phyloP scores from a whole-genome alignment of 1,140 invertebrate genomes.

The Semibalanus balanoides region DNA sequence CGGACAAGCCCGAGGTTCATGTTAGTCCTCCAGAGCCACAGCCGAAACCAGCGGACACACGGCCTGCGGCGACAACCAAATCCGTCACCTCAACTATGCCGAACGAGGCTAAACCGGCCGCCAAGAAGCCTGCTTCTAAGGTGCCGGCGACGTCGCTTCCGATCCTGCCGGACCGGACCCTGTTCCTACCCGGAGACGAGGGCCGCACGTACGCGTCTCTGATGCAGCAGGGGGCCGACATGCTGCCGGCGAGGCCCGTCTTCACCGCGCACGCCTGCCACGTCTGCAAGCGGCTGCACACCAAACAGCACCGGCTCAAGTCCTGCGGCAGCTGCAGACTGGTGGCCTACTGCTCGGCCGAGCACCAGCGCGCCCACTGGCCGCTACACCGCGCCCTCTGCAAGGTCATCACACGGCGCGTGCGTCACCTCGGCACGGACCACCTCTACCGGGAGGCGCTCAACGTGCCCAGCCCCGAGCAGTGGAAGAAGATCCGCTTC shows the following conservation, averaged over 20 bases:
- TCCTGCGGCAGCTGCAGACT: conserved; percentile 26
- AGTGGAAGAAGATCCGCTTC: background rate
- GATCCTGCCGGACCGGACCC: background rate
- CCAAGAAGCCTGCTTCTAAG: no score
- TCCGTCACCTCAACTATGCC: no score
- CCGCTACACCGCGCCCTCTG: conserved; percentile 32
- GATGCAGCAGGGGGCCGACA: background rate
- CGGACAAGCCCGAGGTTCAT: no score
- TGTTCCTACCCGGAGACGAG: background rate
- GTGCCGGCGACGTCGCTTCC: background rate
- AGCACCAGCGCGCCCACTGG: conserved; percentile 31
- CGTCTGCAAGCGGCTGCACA: conserved; percentile 26
- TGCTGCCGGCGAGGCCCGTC: conserved; percentile 13
- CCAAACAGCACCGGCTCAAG: background rate
- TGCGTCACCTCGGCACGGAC: conserved; percentile 29
- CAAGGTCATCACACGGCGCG: conserved; percentile 22
- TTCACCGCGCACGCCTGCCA: conserved; percentile 28
- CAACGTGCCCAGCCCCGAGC: background rate
- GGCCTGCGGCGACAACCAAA: no score
- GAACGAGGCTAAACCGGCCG: no score
- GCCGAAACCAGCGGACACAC: no score
- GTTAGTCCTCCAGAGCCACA: no score
- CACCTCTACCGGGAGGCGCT: background rate
- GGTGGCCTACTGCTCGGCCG: conserved; percentile 27
- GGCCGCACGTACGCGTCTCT: background rate